Conservation (phyloP, 2,888 invertebrate genomes). For the Calephelis perditalis region DNA sequence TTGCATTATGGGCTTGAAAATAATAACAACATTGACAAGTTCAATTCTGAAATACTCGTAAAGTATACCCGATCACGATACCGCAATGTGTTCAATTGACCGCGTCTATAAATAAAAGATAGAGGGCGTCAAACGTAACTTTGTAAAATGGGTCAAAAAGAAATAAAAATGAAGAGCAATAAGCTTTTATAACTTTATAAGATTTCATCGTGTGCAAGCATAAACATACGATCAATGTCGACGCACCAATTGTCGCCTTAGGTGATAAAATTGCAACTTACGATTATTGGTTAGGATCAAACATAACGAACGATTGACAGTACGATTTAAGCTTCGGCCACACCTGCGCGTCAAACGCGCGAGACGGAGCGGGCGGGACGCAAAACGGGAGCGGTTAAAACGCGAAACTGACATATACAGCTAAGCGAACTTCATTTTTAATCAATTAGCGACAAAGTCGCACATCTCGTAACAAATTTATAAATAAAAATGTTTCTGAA, state of each 20-base stretch:
- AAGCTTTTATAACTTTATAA: slow-evolving; percentile 58
- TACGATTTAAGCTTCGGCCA: slow-evolving; percentile 40
- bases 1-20: neutral
- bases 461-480: too few species aligned
- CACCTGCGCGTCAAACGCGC: too few species aligned
- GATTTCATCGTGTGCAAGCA: slow-evolving; percentile 50
- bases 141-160: slow-evolving; percentile 41
- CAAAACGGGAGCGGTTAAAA: too few species aligned
- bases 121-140: slow-evolving; percentile 28
- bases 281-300: slow-evolving; percentile 46
- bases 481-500: too few species aligned
- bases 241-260: slow-evolving; percentile 48
- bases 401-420: too few species aligned
- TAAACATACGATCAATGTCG: slow-evolving; percentile 54
- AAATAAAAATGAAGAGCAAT: slow-evolving; percentile 43
- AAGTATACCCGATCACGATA: slow-evolving; percentile 10
- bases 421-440: too few species aligned
- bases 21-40: slow-evolving; percentile 1
- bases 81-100: slow-evolving; percentile 24
- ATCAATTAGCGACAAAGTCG: too few species aligned
- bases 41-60: slow-evolving; percentile 16
- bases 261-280: slow-evolving; percentile 55
- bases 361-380: too few species aligned
- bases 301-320: slow-evolving; percentile 56
- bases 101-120: slow-evolving; percentile 34